These are phyloP conservation scores for Caenorhabditis brenneri DNA, from an alignment of 1,140 invertebrate species.

Conservation along the genomic window DNA sequence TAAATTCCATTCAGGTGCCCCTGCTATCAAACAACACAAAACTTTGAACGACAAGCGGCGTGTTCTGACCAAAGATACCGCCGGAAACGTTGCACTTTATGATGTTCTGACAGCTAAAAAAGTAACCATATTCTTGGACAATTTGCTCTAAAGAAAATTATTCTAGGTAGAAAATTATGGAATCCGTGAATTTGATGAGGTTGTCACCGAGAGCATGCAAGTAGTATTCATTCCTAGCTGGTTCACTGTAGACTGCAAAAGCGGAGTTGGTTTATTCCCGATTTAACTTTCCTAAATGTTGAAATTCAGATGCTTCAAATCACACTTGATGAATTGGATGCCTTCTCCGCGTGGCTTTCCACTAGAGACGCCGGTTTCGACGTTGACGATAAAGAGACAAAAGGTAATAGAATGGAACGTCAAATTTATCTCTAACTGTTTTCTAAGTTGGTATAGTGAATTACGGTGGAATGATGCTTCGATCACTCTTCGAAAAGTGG, in stretches of 20 bases:
- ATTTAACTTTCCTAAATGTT: background rate
- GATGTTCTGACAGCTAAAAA: constrained; percentile 84
- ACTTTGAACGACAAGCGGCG: constrained; percentile 95
- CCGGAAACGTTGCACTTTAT: constrained; percentile 91
- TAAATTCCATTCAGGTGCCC: constrained; percentile 76
- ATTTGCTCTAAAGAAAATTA: too few relatives aligned
- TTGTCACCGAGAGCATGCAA: constrained; percentile 88
- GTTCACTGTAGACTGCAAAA: constrained; percentile 99
- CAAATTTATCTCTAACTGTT: constrained; percentile 2
- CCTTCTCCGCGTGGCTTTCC: constrained; percentile 96
- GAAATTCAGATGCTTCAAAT: constrained; percentile 87
- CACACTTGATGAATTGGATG: constrained; percentile 96
- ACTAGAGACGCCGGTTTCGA: constrained; percentile 89
- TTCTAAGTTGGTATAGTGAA: constrained; percentile 78
- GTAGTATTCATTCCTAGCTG: constrained; percentile 96
- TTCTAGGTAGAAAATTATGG: constrained; percentile 83
- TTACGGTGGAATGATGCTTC: constrained; percentile 89
- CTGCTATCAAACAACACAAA: constrained; percentile 85
- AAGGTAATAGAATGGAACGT: constrained; percentile 75
- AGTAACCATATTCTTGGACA: constrained; percentile 56
- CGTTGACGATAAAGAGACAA: constrained; percentile 81
- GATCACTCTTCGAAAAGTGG: constrained; percentile 95
- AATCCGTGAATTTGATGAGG: constrained; percentile 84
- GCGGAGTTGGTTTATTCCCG: constrained; percentile 80
- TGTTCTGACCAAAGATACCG: constrained; percentile 94